Evolutionary conservation across 2,797 vertebrate species (phyloP).

Genomic region (Mareca strepera): DNA sequence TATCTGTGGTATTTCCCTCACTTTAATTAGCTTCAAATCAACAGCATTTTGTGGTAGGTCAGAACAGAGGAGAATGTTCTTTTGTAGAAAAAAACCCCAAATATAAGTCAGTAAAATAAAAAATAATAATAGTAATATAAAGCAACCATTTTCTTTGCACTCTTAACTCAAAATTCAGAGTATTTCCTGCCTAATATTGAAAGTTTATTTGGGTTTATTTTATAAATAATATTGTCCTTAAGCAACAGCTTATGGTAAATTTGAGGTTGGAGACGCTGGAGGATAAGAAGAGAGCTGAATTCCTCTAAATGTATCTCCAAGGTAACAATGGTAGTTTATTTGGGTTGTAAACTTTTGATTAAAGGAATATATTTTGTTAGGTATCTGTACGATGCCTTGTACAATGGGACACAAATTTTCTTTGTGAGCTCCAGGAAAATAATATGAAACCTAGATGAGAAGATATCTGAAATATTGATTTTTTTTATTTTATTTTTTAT

Average conservation of each 20-base stretch:
- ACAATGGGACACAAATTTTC: neutral
- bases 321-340: neutral
- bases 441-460: neutral
- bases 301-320: neutral
- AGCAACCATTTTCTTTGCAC: neutral
- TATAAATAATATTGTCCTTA: neutral
- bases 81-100: neutral
- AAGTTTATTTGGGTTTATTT: neutral
- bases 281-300: constrained; percentile 4
- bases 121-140: neutral
- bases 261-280: neutral
- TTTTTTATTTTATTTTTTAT: neutral
- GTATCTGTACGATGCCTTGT: neutral
- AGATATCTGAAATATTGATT: constrained; percentile 8
- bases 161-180: neutral
- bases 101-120: neutral
- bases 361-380: neutral
- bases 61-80: neutral
- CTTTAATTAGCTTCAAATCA: neutral
- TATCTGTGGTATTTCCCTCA: neutral
- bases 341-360: neutral
- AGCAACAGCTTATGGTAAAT: neutral
- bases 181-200: neutral
- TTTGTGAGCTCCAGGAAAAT: neutral
- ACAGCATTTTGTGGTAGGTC: neutral